Conservation (phyloP, 2,888 invertebrate genomes). For the Hydriomena furcata region DNA sequence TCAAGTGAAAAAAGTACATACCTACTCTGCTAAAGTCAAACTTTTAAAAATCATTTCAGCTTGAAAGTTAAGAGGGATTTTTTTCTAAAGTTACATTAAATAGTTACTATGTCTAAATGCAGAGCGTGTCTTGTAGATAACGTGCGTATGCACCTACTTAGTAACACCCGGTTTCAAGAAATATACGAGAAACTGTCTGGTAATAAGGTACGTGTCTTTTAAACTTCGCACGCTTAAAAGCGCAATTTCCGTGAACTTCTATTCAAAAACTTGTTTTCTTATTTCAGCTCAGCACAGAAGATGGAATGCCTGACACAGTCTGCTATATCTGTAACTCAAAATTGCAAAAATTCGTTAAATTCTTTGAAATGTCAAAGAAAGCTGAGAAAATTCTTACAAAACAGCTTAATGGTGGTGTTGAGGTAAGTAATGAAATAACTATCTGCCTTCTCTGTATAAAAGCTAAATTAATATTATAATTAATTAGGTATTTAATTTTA, state of each 20-base stretch:
- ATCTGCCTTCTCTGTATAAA: no score
- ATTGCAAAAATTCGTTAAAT: slow-evolving; percentile 4
- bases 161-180: slow-evolving; percentile 2
- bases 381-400: slow-evolving; percentile 5
- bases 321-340: slow-evolving; percentile 4
- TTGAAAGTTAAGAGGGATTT: neutral
- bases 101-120: slow-evolving; percentile 9
- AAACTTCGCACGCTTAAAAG: no score
- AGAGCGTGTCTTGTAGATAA: slow-evolving; percentile 7
- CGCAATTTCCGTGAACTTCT: no score
- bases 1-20: no score
- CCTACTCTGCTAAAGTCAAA: no score
- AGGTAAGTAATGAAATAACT: no score
- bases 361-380: slow-evolving; percentile 1
- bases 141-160: slow-evolving; percentile 12
- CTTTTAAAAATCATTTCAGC: neutral
- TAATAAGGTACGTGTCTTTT: neutral
- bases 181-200: slow-evolving; percentile 18
- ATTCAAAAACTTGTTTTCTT: neutral
- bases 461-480: no score
- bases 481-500: no score
- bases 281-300: slow-evolving; percentile 14
- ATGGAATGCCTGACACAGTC: slow-evolving; percentile 12
- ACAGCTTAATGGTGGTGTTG: neutral
- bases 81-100: neutral